A percentile compares a stretch with the other conserved stretches of the same genome.
Conservation (phyloP, 2,797 vertebrate species). For the Garrulus glandarius region DNA sequence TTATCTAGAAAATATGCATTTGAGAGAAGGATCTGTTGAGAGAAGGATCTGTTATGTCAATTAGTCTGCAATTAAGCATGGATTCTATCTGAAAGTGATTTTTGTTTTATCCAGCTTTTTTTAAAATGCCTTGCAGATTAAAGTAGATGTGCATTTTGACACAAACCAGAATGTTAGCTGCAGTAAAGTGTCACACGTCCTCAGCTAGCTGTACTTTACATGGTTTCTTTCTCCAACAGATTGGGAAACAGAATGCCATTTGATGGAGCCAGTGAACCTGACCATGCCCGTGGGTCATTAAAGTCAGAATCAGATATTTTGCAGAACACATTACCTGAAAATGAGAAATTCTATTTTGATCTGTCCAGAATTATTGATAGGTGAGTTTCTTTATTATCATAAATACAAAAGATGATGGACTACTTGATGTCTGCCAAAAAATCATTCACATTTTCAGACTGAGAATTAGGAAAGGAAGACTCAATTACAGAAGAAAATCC, state of each 20-base stretch:
- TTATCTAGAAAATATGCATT: not conserved
- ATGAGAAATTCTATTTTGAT: slow-evolving; percentile 77
- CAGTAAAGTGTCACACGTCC: not conserved
- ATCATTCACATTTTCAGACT: not conserved
- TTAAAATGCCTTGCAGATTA: not conserved
- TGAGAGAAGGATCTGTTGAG: not conserved
- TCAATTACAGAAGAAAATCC: not conserved
- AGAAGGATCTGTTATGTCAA: not conserved
- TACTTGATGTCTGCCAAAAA: not conserved
- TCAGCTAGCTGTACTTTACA: not conserved
- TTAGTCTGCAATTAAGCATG: not conserved
- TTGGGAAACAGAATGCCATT: slow-evolving; percentile 73
- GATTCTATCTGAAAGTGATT: not conserved
- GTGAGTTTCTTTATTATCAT: slow-evolving; percentile 56
- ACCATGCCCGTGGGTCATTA: slow-evolving; percentile 66
- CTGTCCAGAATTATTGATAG: slow-evolving; percentile 73
- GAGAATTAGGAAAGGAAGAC: not conserved
- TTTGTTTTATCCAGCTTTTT: not conserved
- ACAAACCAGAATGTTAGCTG: not conserved
- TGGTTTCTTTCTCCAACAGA: slow-evolving; percentile 42
- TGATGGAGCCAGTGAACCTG: slow-evolving; percentile 75
- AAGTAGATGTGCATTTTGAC: not conserved
- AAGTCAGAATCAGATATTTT: slow-evolving; percentile 74
- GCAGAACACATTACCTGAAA: slow-evolving; percentile 74
- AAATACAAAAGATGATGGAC: not conserved